Conservation (phyloP, 2,113 vertebrate genomes). For the Lophotis ruficrista region DNA sequence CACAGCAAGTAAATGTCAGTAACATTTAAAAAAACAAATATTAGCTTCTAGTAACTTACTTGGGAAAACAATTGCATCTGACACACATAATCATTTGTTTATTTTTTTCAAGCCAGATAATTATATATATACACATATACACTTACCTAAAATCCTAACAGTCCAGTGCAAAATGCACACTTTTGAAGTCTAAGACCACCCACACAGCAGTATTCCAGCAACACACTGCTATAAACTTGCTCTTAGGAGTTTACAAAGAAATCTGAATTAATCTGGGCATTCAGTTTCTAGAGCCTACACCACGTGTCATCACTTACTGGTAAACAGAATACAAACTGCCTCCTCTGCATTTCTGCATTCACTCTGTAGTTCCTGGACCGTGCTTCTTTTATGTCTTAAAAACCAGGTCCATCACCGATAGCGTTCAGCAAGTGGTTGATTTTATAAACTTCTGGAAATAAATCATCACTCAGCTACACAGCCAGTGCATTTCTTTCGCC, state of each 20-base stretch:
- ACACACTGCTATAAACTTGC: neutral
- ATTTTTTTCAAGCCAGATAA: neutral
- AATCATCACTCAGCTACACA: neutral
- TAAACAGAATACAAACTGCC: slow-evolving; percentile 10
- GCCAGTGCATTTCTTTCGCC: neutral
- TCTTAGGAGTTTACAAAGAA: neutral
- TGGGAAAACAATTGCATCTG: neutral
- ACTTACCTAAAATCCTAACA: neutral
- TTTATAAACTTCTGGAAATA: neutral
- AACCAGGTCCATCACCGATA: neutral
- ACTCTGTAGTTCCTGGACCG: neutral
- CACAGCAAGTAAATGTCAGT: neutral
- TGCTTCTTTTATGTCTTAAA: neutral
- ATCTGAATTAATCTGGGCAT: neutral
- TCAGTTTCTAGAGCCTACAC: neutral
- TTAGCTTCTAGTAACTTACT: neutral
- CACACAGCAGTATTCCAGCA: neutral
- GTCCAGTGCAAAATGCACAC: neutral
- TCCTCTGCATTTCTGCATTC: slow-evolving; percentile 20
- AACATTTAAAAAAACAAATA: neutral
- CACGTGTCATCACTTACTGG: neutral
- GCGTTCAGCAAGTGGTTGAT: neutral
- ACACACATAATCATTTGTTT: neutral
- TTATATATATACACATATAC: neutral
- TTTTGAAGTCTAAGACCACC: neutral